Evolutionary conservation across 2,888 invertebrate genomes (phyloP), one percentile per base, ranked within the genome.

Genomic region (Allacma fusca): DNA sequence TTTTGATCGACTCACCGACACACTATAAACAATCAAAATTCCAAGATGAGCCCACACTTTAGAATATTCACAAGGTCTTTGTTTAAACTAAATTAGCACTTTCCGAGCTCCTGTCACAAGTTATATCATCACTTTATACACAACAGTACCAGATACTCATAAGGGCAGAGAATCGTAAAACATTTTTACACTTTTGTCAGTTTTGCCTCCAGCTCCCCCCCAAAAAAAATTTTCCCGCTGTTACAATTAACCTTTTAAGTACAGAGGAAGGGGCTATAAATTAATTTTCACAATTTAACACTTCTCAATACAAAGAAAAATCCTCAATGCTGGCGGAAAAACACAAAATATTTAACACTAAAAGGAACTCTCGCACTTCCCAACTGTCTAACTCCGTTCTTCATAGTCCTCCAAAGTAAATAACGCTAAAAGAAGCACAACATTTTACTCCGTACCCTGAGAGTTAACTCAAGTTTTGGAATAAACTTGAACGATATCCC

Each of bases 1-100:
- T 88, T 96, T 95, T 81, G 96, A 96, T 83, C 97, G 87, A 77
- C 89, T 89, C 23, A 91, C 90, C 23, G 91, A 89, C 62, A 90
- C 88, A 80, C 88, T 88, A 40, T 16, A 24, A 73, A 62, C 50
- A 50, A 70, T 70, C 44, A 40, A 16, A 57, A 57, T 50, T 16
- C 40, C 59, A 68, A 43, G 24, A 69, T 69, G 40, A 76, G 34
- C 34, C 9, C 34, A 34, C 64, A 26, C 21, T 23, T 28, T 64
- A 24, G 5, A 7, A 64, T 13, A 24, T 64, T 19, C 24, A 26
- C 4, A 50, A 50, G 28, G 5, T 24, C 44, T 34, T 68, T 68
- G 34, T 34, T 21, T 19, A 29, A 34, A 21, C 34, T 68, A 29
- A 28, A 34, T 68, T 34, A 29, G 16, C 34, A 34, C 34, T 21